A percentile compares a stretch with the other conserved stretches of the same genome.
These are phyloP conservation scores for Meta bourneti DNA, from an alignment of 2,888 invertebrate genomes.

Conservation along the genomic window DNA sequence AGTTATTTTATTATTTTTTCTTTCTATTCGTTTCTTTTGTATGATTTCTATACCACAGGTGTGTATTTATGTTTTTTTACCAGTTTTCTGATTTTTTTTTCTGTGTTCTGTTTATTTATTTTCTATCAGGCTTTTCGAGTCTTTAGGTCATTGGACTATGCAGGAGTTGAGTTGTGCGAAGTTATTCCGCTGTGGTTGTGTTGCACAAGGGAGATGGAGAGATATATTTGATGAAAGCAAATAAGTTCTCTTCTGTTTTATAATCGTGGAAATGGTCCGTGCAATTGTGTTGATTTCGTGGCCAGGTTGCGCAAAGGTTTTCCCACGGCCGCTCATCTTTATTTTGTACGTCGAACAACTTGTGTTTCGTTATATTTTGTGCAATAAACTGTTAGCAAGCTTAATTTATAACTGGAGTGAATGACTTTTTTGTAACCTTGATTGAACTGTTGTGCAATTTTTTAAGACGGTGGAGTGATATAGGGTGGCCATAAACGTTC, in stretches of 20 bases:
- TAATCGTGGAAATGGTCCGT: background rate
- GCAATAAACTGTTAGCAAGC: background rate
- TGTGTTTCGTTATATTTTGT: background rate
- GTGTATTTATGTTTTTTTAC: conserved; percentile 21
- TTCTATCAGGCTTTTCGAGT: background rate
- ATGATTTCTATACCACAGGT: background rate
- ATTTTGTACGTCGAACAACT: background rate
- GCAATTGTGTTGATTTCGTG: background rate
- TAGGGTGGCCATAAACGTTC: background rate
- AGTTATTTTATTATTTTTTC: background rate
- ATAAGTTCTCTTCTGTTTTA: conserved; percentile 5
- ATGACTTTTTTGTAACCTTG: background rate
- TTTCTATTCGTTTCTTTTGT: background rate
- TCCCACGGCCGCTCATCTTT: background rate
- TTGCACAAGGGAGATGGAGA: conserved; percentile 1
- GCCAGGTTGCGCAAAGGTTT: background rate
- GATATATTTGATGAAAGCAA: conserved; percentile 13
- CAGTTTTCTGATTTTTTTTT: background rate
- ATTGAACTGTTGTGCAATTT: background rate
- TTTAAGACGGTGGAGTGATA: too few species aligned
- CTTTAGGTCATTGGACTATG: conserved; percentile 47
- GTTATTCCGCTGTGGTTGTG: background rate
- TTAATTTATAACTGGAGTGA: background rate
- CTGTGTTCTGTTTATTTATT: background rate
- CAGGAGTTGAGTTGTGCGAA: background rate